Base-by-base conservation (phyloP, 2,113 vertebrate species). In the Elanoides forficatus region DNA sequence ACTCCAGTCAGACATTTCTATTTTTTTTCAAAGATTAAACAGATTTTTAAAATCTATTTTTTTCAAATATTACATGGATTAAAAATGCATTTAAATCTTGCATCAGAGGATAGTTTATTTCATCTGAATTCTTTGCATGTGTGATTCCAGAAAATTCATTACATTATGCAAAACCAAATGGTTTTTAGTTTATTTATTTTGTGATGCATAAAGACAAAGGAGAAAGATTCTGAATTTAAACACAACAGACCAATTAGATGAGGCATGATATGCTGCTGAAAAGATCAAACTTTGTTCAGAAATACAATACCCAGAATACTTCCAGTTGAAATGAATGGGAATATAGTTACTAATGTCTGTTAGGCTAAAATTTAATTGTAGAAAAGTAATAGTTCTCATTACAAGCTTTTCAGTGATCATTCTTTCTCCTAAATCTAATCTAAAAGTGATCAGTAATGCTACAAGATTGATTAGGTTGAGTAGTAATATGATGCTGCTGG, bases 361-460 rank as follows among this genome's bases (percentile, higher is more conserved):
- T 56, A 60, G n/a, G 22, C 34, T 60, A 62, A 81, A 90, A 96
- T 80, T 65, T 66, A 87, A 70, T 85, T 88, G 66, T 45, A 76
- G 85, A 58, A 83, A 91, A 93, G n/a, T 63, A 90, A 81, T 89
- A 75, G 55, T 50, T 80, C 20, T 83, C 38, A 75, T 91, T 95
- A 75, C 45, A 86, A 90, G 45, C 21, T 73, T 92, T 85, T 76
- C 53, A 70, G 38, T 50, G 72, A 43, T 81, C 26, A 27, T 48
- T 92, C 11, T 88, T 11, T 73, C 42, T 50, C 47, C 36, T 67
- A 88, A 97, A 94, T 92, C 75, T 90, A 94, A 93, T 92, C 63
- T 84, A 86, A 83, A 88, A 93, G 22, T n/a, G 53, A 86, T 88
- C 67, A 88, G n/a, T 27, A 47, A 62, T 76, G 25, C n/a, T 45